Base-by-base conservation (phyloP, 2,797 vertebrate genomes). In the Pampus argenteus region DNA sequence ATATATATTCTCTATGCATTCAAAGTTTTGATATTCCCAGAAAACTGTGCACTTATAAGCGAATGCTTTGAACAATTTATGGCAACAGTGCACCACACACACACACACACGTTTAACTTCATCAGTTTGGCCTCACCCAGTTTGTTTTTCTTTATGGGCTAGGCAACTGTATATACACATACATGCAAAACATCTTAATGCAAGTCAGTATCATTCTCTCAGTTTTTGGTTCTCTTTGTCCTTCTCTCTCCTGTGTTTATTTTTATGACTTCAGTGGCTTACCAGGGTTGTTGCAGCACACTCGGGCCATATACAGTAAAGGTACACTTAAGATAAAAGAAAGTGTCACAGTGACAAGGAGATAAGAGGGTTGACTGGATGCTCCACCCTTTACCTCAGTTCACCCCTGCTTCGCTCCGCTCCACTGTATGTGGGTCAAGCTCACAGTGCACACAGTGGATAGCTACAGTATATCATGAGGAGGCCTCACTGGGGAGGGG, bases 381-480 rank as follows among this genome's bases (percentile, higher is more conserved):
- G 84, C 86, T 88, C 89, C 88, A 84, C 91, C 88, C 88, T 77
- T 89, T 85, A 86, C 92, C 89, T 87, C 81, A 73, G 71, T 64
- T 91, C 71, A 92, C 86, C 87, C 76, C 60, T 57, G 70, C 67
- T 58, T 67, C 4, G 59, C 76, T 67, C 28, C 9, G 9, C 70
- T 75, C 66, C 26, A 51, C 76, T 81, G 77, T 82, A 88, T 83
- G 83, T 91, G 81, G 89, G 88, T 91, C 89, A 91, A 55, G 79
- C 74, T 62, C 78, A 60, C 54, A 65, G 50, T 51, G 40, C 71
- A 69, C 57, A 58, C 60, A 66, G 59, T 26, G 64, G 76, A 82
- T 74, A 71, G 57, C 76, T 67, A 42, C 63, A 80, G 63, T 66
- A 61, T 71, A 47, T 86, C 69, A 67, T n/a, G 18, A 29, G n/a